Evolutionary conservation across 2,113 vertebrate genomes (phyloP).

Genomic region (Zosterops pallidus): DNA sequence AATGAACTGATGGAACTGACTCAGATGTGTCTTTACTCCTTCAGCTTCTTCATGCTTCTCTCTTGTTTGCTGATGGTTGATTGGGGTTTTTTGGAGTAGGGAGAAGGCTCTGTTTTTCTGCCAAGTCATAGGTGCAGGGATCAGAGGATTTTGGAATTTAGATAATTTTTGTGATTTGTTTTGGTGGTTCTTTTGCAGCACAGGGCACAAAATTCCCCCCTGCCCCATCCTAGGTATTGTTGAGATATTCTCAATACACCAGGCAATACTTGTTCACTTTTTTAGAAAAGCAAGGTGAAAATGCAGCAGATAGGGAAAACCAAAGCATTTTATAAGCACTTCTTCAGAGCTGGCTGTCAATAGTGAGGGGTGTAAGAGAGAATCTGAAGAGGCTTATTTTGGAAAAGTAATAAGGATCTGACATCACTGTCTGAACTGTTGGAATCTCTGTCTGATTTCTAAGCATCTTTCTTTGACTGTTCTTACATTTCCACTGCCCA

Average conservation of each 20-base stretch:
- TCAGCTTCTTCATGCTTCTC: not conserved
- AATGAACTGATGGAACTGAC: not conserved
- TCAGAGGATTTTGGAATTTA: not conserved
- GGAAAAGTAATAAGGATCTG: constrained; percentile 28
- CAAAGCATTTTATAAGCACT: not conserved
- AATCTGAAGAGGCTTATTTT: constrained; percentile 18
- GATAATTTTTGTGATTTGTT: not conserved
- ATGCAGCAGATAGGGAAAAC: not conserved
- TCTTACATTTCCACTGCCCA: not conserved
- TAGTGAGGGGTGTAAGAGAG: not conserved
- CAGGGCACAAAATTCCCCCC: rapidly evolving
- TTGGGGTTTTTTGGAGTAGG: rapidly evolving
- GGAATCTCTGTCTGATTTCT: constrained; percentile 37
- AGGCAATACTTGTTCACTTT: not conserved
- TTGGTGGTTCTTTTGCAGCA: not conserved
- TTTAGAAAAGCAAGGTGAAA: not conserved
- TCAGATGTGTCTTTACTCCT: not conserved
- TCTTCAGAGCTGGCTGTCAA: not conserved
- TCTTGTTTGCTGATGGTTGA: not conserved
- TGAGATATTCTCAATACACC: not conserved
- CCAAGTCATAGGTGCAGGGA: not conserved
- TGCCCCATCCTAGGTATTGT: rapidly evolving
- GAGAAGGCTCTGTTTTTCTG: not conserved
- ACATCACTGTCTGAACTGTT: constrained; percentile 37
- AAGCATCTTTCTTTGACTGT: constrained; percentile 20